Evolutionary conservation across 2,888 invertebrate genomes (phyloP).

Genomic region (Abrostola triplasia): DNA sequence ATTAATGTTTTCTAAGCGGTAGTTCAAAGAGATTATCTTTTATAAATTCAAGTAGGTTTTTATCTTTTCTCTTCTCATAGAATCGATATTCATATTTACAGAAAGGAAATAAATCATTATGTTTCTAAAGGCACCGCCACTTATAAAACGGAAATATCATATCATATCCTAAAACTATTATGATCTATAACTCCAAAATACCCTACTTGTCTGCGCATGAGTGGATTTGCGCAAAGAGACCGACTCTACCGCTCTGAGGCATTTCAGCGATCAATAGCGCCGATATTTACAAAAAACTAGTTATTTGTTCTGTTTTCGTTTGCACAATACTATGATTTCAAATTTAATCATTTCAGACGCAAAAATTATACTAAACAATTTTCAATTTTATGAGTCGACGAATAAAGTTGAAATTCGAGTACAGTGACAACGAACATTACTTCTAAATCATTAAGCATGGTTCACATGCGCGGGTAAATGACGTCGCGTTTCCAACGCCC

Average conservation of each 20-base stretch:
- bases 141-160: slow-evolving; percentile 81
- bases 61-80: slow-evolving; percentile 17
- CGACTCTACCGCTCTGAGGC: slow-evolving; percentile 53
- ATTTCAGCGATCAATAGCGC: slow-evolving; percentile 65
- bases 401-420: slow-evolving; percentile 30
- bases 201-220: slow-evolving; percentile 78
- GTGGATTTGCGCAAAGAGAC: slow-evolving; percentile 77
- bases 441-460: slow-evolving; percentile 85
- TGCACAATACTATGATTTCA: slow-evolving; percentile 39
- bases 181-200: slow-evolving; percentile 66
- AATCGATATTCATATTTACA: slow-evolving; percentile 27
- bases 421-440: slow-evolving; percentile 46
- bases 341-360: not conserved
- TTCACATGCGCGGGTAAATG: slow-evolving; percentile 80
- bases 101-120: slow-evolving; percentile 75
- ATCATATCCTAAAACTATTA: slow-evolving; percentile 79
- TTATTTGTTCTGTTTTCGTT: slow-evolving; percentile 35
- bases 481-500: slow-evolving; percentile 80
- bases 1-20: slow-evolving; percentile 14
- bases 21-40: slow-evolving; percentile 16
- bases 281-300: slow-evolving; percentile 58
- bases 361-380: not conserved
- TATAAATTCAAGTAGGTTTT: slow-evolving; percentile 6
- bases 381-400: not conserved
- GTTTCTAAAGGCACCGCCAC: slow-evolving; percentile 69